A percentile compares a stretch with the other conserved stretches of the same genome.
Conservation (phyloP, 2,113 vertebrate genomes). For the Hippolais icterina region DNA sequence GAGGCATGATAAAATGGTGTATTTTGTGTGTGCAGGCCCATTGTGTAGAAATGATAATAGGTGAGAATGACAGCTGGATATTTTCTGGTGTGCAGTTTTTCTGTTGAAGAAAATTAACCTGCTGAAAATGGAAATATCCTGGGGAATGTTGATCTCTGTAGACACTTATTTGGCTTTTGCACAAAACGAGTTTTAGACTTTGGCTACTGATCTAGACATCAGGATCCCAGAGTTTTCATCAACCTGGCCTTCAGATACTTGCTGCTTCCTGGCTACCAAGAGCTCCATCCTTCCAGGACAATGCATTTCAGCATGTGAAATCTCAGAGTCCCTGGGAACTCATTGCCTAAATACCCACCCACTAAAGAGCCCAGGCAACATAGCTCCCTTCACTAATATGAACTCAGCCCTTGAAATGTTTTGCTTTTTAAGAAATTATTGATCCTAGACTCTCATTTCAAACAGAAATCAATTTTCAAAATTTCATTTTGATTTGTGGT, state of each 20-base stretch:
- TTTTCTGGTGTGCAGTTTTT: not conserved
- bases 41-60: not conserved
- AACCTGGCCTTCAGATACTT: not conserved
- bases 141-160: not conserved
- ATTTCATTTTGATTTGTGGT: not conserved
- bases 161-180: not conserved
- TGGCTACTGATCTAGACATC: not conserved
- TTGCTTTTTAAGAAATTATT: not conserved
- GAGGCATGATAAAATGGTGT: not conserved
- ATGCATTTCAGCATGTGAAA: not conserved
- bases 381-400: not conserved
- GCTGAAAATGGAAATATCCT: not conserved
- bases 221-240: not conserved
- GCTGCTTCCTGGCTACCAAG: not conserved
- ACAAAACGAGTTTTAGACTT: not conserved
- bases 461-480: not conserved
- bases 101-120: not conserved
- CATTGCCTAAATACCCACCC: not conserved
- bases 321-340: not conserved
- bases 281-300: not conserved
- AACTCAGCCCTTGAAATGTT: not conserved
- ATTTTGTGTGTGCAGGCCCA: not conserved
- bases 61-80: not conserved
- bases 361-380: not conserved
- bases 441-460: not conserved